Evolutionary conservation across 23 tunicate species (phyloP).

Genomic region (Corella eumyota): DNA sequence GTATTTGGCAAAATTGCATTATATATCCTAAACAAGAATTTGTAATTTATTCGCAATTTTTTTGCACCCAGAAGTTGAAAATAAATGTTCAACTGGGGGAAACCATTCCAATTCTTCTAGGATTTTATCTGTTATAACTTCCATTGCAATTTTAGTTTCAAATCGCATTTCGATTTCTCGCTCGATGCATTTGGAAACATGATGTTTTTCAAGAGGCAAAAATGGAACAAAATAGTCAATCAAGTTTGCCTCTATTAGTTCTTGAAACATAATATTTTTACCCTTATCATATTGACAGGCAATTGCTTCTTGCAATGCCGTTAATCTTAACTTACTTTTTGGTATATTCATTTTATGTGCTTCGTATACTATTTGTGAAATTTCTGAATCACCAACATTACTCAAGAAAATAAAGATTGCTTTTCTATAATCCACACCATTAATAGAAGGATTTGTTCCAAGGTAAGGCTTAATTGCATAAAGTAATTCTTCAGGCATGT

Average conservation of each 20-base stretch:
- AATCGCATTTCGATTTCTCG: constrained; percentile 26
- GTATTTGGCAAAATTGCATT: too few species aligned
- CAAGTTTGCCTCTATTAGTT: constrained; percentile 13
- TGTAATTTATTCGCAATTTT: constrained; percentile 43
- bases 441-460: constrained; percentile 31
- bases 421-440: constrained; percentile 68
- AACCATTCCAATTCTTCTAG: constrained; percentile 60
- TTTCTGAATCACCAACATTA: constrained; percentile 58
- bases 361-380: constrained; percentile 17
- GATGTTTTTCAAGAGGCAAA: constrained; percentile 67
- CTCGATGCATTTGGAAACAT: constrained; percentile 41
- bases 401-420: constrained; percentile 77
- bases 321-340: constrained; percentile 22
- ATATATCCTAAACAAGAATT: constrained; percentile 12
- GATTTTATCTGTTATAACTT: constrained; percentile 10
- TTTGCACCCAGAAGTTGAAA: constrained; percentile 52
- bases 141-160: background rate
- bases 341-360: constrained; percentile 27
- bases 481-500: constrained; percentile 80
- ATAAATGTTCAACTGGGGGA: constrained; percentile 22
- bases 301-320: constrained; percentile 60
- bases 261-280: background rate
- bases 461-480: constrained; percentile 72
- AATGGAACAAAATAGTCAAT: constrained; percentile 85
- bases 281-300: too few species aligned